Percentiles rank a stretch among this genome's conserved stretches.
Evolutionary conservation across 2,113 vertebrate species (phyloP).

Genomic region (Mystacornis crossleyi): DNA sequence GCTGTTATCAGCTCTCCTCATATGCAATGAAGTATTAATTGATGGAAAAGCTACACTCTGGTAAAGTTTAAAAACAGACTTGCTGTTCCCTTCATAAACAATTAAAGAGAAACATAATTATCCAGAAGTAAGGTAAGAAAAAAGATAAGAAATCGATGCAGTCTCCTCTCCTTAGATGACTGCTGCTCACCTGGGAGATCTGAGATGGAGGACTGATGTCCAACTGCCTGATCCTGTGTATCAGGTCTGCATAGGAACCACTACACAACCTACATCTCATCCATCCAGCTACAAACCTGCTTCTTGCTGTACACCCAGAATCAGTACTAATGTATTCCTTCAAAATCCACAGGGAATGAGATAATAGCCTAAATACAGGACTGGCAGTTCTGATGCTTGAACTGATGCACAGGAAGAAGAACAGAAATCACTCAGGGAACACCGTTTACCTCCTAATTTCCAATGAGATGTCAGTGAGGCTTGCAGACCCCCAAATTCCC

Average conservation of each 20-base stretch:
- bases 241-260: background rate
- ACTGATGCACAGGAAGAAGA: background rate
- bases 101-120: background rate
- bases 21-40: background rate
- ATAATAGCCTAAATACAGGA: background rate
- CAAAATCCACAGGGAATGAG: background rate
- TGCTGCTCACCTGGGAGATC: background rate
- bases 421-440: background rate
- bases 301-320: background rate
- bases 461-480: background rate
- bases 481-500: background rate
- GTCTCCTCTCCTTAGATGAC: background rate
- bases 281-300: background rate
- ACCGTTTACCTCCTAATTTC: background rate
- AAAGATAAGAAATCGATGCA: rapidly evolving
- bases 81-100: background rate
- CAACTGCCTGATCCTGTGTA: rapidly evolving
- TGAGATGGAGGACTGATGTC: background rate
- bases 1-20: background rate
- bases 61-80: background rate
- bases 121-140: background rate
- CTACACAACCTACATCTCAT: background rate
- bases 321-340: background rate
- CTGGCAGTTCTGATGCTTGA: background rate
- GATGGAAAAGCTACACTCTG: background rate